Evolutionary conservation across 1,140 invertebrate species (phyloP).

Genomic region (Drosophila micromelanica): DNA sequence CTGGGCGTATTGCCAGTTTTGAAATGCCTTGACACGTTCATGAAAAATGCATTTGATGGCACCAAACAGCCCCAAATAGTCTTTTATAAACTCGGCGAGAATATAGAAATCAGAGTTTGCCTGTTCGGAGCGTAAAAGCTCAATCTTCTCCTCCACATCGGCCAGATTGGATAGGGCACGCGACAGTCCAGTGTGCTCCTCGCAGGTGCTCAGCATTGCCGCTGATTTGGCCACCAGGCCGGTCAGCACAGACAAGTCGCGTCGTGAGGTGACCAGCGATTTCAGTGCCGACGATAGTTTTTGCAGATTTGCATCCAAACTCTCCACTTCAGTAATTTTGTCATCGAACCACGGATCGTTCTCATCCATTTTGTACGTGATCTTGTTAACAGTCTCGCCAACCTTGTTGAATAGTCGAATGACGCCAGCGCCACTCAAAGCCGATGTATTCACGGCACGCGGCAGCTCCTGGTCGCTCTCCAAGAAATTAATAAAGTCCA

Average conservation of each 20-base stretch:
- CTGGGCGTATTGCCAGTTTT: slow-evolving; percentile 98
- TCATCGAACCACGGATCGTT: slow-evolving; percentile 99
- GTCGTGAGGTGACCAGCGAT: slow-evolving; percentile 92
- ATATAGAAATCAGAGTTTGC: slow-evolving; percentile 97
- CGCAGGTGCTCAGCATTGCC: slow-evolving; percentile 96
- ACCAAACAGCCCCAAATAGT: slow-evolving; percentile 96
- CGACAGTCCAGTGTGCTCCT: slow-evolving; percentile 97
- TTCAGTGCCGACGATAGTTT: slow-evolving; percentile 96
- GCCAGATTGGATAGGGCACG: slow-evolving; percentile 96
- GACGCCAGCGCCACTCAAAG: slow-evolving; percentile 97
- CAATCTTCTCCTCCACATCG: slow-evolving; percentile 93
- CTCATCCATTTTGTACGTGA: slow-evolving; percentile 99
- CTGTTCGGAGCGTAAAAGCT: slow-evolving; percentile 95
- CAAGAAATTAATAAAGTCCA: slow-evolving; percentile 98
- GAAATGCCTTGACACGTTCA: slow-evolving; percentile 98
- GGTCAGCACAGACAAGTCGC: slow-evolving; percentile 92
- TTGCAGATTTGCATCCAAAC: slow-evolving; percentile 94
- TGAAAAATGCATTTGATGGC: slow-evolving; percentile 99
- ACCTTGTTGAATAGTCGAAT: slow-evolving; percentile 98
- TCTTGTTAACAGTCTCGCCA: slow-evolving; percentile 99
- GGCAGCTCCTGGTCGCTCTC: slow-evolving; percentile 94
- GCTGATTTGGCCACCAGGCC: slow-evolving; percentile 92
- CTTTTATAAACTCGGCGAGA: slow-evolving; percentile 96
- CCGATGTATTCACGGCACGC: slow-evolving; percentile 97
- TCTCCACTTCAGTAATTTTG: slow-evolving; percentile 95